A percentile compares a stretch with the other conserved stretches of the same genome.
These are phyloP conservation scores for Volucella inanis DNA, from an alignment of 2,888 invertebrate genomes.

Conservation along the genomic window DNA sequence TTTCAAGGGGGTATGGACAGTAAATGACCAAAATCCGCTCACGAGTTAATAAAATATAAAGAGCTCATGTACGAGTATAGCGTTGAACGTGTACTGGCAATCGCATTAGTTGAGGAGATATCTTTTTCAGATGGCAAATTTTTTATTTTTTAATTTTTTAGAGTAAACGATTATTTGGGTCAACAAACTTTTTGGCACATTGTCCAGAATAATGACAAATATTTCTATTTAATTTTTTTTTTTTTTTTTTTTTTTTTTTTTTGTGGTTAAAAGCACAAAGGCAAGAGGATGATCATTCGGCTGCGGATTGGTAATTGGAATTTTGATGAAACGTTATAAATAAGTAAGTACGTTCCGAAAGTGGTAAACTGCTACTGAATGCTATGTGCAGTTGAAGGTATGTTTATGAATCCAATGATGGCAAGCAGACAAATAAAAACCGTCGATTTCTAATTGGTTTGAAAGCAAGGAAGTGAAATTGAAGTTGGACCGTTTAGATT, in stretches of 20 bases:
- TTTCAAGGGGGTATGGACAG: constrained; percentile 3
- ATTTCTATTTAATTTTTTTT: constrained; percentile 7
- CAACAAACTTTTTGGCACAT: constrained; percentile 45
- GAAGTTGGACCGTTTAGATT: constrained; percentile 32
- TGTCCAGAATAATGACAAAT: constrained; percentile 25
- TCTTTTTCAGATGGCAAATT: background rate
- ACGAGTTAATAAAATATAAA: constrained; percentile 43
- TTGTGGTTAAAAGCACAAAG: constrained; percentile 32
- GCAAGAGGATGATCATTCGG: constrained; percentile 24
- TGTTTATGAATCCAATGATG: constrained; percentile 13
- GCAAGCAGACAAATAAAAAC: background rate
- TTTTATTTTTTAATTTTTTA: constrained; percentile 21
- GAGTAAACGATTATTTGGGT: constrained; percentile 25
- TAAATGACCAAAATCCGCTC: constrained; percentile 21
- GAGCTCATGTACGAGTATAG: constrained; percentile 11
- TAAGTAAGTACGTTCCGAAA: constrained; percentile 32
- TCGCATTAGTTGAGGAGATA: no score
- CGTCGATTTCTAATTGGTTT: constrained; percentile 45
- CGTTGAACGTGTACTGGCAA: no score
- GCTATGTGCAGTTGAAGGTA: constrained; percentile 3
- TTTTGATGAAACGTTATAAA: background rate
- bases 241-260: constrained; percentile 1
- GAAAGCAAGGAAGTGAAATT: constrained; percentile 50
- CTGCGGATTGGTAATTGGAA: background rate
- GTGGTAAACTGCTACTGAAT: constrained; percentile 52